A percentile compares a stretch with the other conserved stretches of the same genome.
These are phyloP conservation scores for Acanthochromis polyacanthus DNA, from an alignment of 2,113 vertebrate genomes.

Conservation along the genomic window DNA sequence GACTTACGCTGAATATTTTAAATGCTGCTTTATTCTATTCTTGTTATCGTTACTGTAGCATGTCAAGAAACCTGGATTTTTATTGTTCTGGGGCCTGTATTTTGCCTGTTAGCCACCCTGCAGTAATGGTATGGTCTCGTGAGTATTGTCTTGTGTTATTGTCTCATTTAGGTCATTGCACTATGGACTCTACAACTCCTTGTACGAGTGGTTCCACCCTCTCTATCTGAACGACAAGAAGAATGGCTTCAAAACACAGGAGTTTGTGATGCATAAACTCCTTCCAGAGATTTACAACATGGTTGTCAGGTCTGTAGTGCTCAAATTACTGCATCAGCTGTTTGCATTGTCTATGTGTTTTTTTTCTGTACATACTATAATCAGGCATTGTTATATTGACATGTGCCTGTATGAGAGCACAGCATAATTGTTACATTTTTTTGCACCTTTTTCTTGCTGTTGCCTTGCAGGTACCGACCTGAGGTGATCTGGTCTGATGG, in stretches of 20 bases:
- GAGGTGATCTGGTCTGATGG: slow-evolving; percentile 98
- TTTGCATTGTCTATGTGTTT: not conserved
- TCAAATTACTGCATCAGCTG: not conserved
- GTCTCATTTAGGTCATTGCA: slow-evolving; percentile 85
- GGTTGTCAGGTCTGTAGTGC: slow-evolving; percentile 88
- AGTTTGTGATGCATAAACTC: slow-evolving; percentile 87
- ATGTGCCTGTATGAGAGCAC: not conserved
- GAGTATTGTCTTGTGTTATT: not conserved
- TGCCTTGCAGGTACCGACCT: slow-evolving; percentile 86
- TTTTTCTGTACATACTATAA: not conserved
- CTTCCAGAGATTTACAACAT: slow-evolving; percentile 94
- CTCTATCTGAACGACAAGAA: slow-evolving; percentile 93
- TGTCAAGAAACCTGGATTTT: too few species aligned
- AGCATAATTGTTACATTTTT: not conserved
- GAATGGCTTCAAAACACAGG: slow-evolving; percentile 89
- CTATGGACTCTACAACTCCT: slow-evolving; percentile 94
- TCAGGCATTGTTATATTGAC: not conserved
- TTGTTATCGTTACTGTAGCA: not conserved
- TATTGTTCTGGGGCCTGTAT: too few species aligned
- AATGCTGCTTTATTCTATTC: not conserved
- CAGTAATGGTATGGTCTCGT: too few species aligned
- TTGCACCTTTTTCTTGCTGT: not conserved
- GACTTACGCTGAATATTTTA: too few species aligned
- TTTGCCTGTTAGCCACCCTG: too few species aligned
- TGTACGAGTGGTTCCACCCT: slow-evolving; percentile 96